Base-by-base conservation (phyloP, 2,797 vertebrate species). In the Gallinago nigripennis region DNA sequence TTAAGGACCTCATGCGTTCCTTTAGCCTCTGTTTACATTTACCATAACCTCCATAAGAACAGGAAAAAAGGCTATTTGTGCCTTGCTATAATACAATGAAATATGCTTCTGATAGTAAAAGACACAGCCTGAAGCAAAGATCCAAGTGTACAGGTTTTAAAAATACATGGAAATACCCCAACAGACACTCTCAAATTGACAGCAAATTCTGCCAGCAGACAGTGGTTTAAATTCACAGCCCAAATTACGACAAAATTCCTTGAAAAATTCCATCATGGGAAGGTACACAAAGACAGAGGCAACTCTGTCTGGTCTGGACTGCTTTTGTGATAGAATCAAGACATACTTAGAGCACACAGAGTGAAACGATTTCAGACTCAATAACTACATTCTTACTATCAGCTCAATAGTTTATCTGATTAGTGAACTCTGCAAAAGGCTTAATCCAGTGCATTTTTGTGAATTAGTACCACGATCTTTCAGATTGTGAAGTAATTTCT, bases 191-290 rank as follows among this genome's bases (percentile, higher is more conserved):
- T 65, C 50, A 71, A 70, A 75, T 12, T 28, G 53, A 51, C 45
- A 58, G 41, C 21, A 54, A 78, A 75, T 82, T 81, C 80, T 94
- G 69, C 65, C 88, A 95, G 54, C 39, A 88, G 64, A 92, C 58
- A 92, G 63, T 61, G 66, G 54, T 81, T 94, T 90, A 88, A 81
- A 94, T 65, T 91, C 69, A 75, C n/a, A 83, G 31, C n/a, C 24
- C 23, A 15, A 75, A 31, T 31, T 81, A 78, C 33, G 39, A 56
- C 72, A 58, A 75, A 86, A n/a, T 71, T 82, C 51, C 65, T 54
- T 75, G 8, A 78, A 81, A 54, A 86, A 11, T 92, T 90, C 53
- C 51, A 51, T 41, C 30, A 27, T 9, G 39, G 12, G 9, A 88
- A 90, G 21, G 15, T 63, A 81, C 25, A 57, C 16, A 30, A 86